Evolutionary conservation across 2,797 vertebrate genomes (phyloP), one percentile per base, ranked within the genome.

Genomic region (Chrysocyon brachyurus): DNA sequence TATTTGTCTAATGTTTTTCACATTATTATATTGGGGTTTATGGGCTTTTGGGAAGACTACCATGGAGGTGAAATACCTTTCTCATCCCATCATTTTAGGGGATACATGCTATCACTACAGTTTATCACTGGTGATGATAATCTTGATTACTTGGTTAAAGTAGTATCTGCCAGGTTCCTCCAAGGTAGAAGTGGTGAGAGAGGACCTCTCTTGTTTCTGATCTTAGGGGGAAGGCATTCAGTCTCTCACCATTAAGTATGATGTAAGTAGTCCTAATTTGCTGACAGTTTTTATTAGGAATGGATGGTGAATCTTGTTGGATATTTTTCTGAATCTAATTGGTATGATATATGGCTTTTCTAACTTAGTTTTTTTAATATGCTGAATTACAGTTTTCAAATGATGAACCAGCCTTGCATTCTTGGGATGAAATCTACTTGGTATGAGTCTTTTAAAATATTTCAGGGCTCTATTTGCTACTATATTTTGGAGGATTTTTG

Each of bases 401-500:
- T 36, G 46, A 46, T 63, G 28, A 83, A 70, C 54, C 61, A 85
- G 33, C 1, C 28, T 86, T 87, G 21, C 64, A 82, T 87, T 93
- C 73, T 77, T 93, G 63, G 49, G 59, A 56, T 85, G 72, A 87
- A 90, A 33, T 66, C 59, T 61, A 57, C 63, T 88, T 91, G 33
- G 5, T 52, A 46, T 91, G 52, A 68, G 5, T 66, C n/a, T 77
- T 95, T 87, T 66, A 90, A 24, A 52, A 12, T 96, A 46, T 96
- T 77, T 83, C 49, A 87, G 12, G 21, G 86, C 21, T 85, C 6
- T 84, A n/a, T 49, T 82, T 85, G 40, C n/a, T 92, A 26, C 49
- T 72, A n/a, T 84, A 77, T 94, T 93, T 52, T 85, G 64, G 72
- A 81, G 59, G 59, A 61, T 64, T 79, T 89, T 94, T 89, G 16